Evolutionary conservation across 2,888 invertebrate genomes (phyloP).

Genomic region (Dorcus parallelipipedus): DNA sequence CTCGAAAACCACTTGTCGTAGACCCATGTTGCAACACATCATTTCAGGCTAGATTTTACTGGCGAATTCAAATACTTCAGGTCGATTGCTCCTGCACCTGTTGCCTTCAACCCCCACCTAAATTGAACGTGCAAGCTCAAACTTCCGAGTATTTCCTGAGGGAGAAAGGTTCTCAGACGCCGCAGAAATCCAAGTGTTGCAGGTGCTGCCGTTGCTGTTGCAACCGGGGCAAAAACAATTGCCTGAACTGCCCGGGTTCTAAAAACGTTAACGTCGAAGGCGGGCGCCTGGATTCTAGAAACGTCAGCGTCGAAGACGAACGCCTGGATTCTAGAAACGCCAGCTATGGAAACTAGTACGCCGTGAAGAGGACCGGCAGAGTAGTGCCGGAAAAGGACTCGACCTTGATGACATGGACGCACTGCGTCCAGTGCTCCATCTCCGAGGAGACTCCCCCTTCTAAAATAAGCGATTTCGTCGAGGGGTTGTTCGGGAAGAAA

Average conservation of each 20-base stretch:
- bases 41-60: too few relatives aligned
- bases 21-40: too few relatives aligned
- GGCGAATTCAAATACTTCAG: neutral
- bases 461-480: slow-evolving; percentile 2
- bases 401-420: slow-evolving; percentile 10
- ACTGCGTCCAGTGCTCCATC: slow-evolving; percentile 11
- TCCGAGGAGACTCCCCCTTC: neutral
- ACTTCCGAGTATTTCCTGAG: slow-evolving; percentile 11
- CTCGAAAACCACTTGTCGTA: too few relatives aligned
- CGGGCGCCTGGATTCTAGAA: too few relatives aligned
- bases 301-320: too few relatives aligned
- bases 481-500: neutral
- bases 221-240: neutral
- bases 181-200: slow-evolving; percentile 9
- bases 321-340: too few relatives aligned
- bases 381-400: too few relatives aligned
- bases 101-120: neutral
- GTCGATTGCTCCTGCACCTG: slow-evolving; percentile 12
- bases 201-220: slow-evolving; percentile 7
- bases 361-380: too few relatives aligned
- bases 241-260: neutral
- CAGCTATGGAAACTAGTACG: too few relatives aligned
- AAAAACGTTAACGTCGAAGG: too few relatives aligned
- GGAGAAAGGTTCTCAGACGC: slow-evolving; percentile 13
- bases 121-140: slow-evolving; percentile 10